These are phyloP conservation scores for Streblospio benedicti DNA, from an alignment of 1,140 invertebrate genomes.

Conservation along the genomic window DNA sequence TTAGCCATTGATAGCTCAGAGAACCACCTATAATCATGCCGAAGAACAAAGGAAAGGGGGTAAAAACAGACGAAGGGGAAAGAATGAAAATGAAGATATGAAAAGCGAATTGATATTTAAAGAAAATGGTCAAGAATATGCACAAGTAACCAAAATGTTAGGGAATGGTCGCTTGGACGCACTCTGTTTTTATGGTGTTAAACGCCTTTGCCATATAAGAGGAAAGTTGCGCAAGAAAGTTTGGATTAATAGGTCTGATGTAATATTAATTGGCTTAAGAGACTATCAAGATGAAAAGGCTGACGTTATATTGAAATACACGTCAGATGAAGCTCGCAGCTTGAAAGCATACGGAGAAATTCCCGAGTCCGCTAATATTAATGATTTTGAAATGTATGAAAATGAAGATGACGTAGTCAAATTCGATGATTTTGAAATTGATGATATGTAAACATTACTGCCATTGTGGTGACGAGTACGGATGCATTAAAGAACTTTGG, in stretches of 20 bases:
- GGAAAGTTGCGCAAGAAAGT: constrained; percentile 69
- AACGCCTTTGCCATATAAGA: constrained; percentile 97
- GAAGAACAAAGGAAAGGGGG: constrained; percentile 99
- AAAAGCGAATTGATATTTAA: constrained; percentile 98
- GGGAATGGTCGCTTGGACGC: constrained; percentile 98
- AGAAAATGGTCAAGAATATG: constrained; percentile 98
- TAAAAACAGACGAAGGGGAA: constrained; percentile 97
- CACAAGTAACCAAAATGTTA: constrained; percentile 99
- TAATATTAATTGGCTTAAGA: constrained; percentile 86
- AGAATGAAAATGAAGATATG: constrained; percentile 98
- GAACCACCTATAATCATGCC: no score
- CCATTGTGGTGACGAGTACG: no score
- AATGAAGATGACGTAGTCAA: constrained; percentile 13
- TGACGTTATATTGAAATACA: constrained; percentile 99
- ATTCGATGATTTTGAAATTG: constrained; percentile 17
- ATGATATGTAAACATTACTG: constrained; percentile 16
- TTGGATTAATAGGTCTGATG: constrained; percentile 98
- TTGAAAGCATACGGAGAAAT: constrained; percentile 98
- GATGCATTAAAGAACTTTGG: no score
- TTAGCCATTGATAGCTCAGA: no score
- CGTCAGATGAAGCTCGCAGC: constrained; percentile 96
- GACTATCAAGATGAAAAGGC: constrained; percentile 99
- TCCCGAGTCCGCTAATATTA: constrained; percentile 63
- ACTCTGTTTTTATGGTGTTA: constrained; percentile 91
- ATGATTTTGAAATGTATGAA: constrained; percentile 15